phyloP scores from a whole-genome alignment of 2,888 invertebrate species.

The Eumerus sabulonum region DNA sequence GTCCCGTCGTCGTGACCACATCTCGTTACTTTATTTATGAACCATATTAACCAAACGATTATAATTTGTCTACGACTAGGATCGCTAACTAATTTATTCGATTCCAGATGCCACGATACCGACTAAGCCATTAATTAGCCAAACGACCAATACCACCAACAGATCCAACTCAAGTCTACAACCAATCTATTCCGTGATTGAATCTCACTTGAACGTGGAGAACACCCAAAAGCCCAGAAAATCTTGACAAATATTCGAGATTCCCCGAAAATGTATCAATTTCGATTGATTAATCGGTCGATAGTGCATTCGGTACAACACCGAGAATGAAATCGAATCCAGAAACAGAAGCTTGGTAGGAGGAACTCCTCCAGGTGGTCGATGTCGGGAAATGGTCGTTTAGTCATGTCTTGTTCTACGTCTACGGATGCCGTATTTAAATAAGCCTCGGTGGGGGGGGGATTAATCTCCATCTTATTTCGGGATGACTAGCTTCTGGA shows the following conservation, averaged over 20 bases:
- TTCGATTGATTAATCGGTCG: constrained; percentile 50
- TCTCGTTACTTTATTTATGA: constrained; percentile 48
- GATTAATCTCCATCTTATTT: constrained; percentile 48
- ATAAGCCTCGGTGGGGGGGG: constrained; percentile 18
- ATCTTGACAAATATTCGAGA: constrained; percentile 51
- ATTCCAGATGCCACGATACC: constrained; percentile 34
- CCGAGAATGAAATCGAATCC: background rate
- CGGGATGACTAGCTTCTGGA: constrained; percentile 50
- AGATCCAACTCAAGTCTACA: constrained; percentile 46
- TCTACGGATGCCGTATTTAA: no score
- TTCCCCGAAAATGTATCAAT: constrained; percentile 63
- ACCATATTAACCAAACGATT: constrained; percentile 45
- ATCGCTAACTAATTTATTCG: constrained; percentile 27
- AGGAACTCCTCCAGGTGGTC: constrained; percentile 5
- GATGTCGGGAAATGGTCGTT: constrained; percentile 9
- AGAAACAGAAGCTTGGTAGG: background rate
- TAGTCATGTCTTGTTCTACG: constrained; percentile 51
- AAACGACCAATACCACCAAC: constrained; percentile 12
- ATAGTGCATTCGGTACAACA: constrained; percentile 11
- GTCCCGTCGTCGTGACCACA: constrained; percentile 47
- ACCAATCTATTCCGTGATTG: constrained; percentile 21
- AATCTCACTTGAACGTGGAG: constrained; percentile 36
- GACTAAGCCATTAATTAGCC: constrained; percentile 58
- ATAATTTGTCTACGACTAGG: constrained; percentile 41
- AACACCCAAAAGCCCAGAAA: constrained; percentile 55